Evolutionary conservation across 2,888 invertebrate genomes (phyloP).

Genomic region (Griposia aprilina): DNA sequence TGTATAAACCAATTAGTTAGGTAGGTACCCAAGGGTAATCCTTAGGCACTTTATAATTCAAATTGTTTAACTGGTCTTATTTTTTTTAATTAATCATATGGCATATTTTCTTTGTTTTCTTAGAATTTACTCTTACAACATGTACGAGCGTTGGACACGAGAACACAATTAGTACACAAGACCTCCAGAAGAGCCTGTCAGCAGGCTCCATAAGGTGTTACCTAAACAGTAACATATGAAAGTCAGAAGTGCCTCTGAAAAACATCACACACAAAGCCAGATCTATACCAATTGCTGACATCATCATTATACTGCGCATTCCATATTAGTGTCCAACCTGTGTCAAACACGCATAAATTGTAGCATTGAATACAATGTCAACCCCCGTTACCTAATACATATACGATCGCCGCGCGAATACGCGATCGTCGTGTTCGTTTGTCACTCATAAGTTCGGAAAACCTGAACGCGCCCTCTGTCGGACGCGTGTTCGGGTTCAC

Average conservation of each 20-base stretch:
- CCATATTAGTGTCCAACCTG: neutral
- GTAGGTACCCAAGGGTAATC: neutral
- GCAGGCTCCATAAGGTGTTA: neutral
- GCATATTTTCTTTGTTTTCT: slow-evolving; percentile 51
- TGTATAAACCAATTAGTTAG: neutral
- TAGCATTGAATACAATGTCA: neutral
- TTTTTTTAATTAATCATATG: slow-evolving; percentile 10
- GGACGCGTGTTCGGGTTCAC: too few relatives aligned
- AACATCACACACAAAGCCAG: neutral
- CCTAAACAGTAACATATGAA: neutral
- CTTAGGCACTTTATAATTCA: neutral
- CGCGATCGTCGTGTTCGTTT: too few relatives aligned
- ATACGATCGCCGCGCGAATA: neutral
- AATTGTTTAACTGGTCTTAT: neutral
- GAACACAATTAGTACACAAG: neutral
- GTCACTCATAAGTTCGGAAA: neutral
- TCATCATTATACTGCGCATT: neutral
- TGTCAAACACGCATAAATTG: neutral
- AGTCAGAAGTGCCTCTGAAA: neutral
- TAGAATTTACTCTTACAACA: neutral
- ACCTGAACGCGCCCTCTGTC: too few relatives aligned
- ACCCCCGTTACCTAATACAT: neutral
- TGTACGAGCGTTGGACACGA: neutral
- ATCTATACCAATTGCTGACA: neutral
- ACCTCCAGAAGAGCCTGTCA: neutral